phyloP scores from a whole-genome alignment of 2,113 vertebrate species.

The Coturnix japonica region DNA sequence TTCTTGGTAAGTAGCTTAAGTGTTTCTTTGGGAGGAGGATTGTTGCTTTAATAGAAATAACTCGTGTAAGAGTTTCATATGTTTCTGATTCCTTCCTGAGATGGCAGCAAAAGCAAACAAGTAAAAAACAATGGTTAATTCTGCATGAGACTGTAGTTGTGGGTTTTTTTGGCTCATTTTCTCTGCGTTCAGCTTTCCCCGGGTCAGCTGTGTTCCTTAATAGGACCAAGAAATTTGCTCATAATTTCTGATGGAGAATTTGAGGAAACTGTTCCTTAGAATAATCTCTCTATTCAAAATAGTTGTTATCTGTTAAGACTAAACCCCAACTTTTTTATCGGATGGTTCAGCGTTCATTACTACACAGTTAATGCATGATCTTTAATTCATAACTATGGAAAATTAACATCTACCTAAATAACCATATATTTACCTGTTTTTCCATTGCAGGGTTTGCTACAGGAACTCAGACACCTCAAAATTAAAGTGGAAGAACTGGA shows the following conservation, averaged over 20 bases:
- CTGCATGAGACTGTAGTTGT: neutral
- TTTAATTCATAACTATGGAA: neutral
- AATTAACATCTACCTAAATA: neutral
- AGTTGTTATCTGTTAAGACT: neutral
- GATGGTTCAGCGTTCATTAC: neutral
- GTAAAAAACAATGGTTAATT: neutral
- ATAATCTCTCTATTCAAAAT: neutral
- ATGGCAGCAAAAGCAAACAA: neutral
- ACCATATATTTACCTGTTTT: neutral
- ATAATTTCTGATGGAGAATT: neutral
- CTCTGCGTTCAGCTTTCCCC: neutral
- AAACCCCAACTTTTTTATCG: neutral
- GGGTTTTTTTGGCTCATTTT: neutral
- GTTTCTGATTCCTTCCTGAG: neutral
- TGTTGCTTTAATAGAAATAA: neutral
- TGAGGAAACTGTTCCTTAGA: neutral
- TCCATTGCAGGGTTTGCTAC: slow-evolving; percentile 83
- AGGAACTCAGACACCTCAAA: slow-evolving; percentile 90
- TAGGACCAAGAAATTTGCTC: neutral
- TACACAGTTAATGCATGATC: neutral
- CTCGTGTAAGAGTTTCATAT: neutral
- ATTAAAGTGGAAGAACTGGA: slow-evolving; percentile 93
- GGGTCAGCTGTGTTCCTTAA: neutral
- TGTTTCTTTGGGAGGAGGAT: neutral
- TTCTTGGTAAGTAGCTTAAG: neutral